Base-by-base conservation (phyloP, 2,888 invertebrate species). In the Hyposoter didymator region DNA sequence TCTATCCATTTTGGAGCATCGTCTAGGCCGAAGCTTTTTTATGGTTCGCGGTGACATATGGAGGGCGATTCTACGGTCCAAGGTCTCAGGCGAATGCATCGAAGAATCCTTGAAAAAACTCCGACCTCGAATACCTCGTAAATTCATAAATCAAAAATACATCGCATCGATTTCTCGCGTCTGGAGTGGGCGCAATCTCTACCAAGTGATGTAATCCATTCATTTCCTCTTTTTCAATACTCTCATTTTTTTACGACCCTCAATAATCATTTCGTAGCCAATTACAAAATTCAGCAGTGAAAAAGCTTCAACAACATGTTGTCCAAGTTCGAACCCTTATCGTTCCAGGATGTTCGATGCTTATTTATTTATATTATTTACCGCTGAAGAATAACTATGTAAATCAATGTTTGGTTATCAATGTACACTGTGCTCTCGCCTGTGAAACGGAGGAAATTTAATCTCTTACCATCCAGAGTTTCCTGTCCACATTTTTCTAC, bases 1-100 rank as follows among this genome's bases (percentile, higher is more conserved):
- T 67, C 67, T 62, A 76, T 66, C 74, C 72, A 64, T 66, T 55
- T 72, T 70, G 78, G 82, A 86, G 64, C 78, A 75, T 75, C 78
- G 74, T 59, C 66, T 35, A 62, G 82, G 47, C 62, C 73, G 35
- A 64, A 55, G 73, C 81, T 81, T 69, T 52, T 84, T 66, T 75
- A 79, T 32, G 78, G 75, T 86, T 74, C 64, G 78, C 74, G 39
- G 74, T 82, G 52, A 64, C 73, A 70, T 69, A 52, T 64, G 74
- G 43, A 75, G 22, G 52, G 43, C 72, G 28, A 28, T 28, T 59
- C 28, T 28, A 70, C 47, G 52, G 45, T 22, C 64, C 19, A 49
- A 22, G 66, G 39, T 72, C 47, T 14, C 19, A 69, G 39, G 12
- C 32, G 28, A 52, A 74, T 6, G 32, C 59, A 28, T 62, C 47